Base-by-base conservation (phyloP, 1,140 invertebrate genomes). In the Cotesia glomerata region DNA sequence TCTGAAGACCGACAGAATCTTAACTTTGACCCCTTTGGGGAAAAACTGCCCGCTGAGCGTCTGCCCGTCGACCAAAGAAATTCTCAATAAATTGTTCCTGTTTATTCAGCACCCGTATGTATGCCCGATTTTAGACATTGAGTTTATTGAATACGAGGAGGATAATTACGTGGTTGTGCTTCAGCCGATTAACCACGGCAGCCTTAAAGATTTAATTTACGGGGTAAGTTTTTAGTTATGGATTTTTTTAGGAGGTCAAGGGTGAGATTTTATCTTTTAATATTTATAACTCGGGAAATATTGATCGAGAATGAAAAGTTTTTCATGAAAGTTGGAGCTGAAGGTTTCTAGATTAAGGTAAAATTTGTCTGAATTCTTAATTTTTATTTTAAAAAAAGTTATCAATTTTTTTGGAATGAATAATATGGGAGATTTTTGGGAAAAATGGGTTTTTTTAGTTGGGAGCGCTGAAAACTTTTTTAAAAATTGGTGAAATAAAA, bases 91-190 rank as follows among this genome's bases (percentile, higher is more conserved):
- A 79, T 87, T 97, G 54, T 95, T 97, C 77, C 89, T 94, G 62
- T 92, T 93, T 4, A 88, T 97, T 5, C 95, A 97, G 83, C 95
- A 97, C 87, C 95, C 96, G 0, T 97, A 97, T 82, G 94, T 97
- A 68, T 95, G 95, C 85, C 95, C 95, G 0, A 91, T 97, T 2
- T 86, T 96, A 59, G 95, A 97, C 80, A 86, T 97, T 69, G 95
- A 95, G 74, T 90, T 87, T 59, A 72, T 86, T n/a, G 89, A 91
- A 69, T 87, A 85, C 73, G 86, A 86, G 69, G 80, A 82, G 36
- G 84, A 89, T 75, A 84, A 88, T 74, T 90, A 91, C 85, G 90
- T 92, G 5, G 89, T 95, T 18, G 87, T 93, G 9, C 91, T 97
- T 1, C 91, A 94, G 74, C 95, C 95, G 0, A 93, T 95, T 72